Evolutionary conservation across 2,113 vertebrate genomes (phyloP).

Genomic region (Turnix velox): DNA sequence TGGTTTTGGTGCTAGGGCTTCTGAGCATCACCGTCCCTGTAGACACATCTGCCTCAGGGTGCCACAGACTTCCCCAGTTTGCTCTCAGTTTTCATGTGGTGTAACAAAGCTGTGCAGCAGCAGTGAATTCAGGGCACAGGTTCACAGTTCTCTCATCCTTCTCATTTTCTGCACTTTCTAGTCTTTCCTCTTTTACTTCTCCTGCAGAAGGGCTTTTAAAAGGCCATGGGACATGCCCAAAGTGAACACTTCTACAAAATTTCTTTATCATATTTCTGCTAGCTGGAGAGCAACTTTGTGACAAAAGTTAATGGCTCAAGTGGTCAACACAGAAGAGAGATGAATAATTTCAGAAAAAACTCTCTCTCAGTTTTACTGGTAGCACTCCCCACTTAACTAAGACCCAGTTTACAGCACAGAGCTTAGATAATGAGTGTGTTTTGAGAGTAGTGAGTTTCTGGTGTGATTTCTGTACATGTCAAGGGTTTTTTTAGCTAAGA

Average conservation of each 20-base stretch:
- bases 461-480: background rate
- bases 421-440: background rate
- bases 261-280: background rate
- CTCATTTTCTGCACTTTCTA: background rate
- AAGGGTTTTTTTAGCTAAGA: background rate
- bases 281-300: background rate
- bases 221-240: background rate
- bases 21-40: background rate
- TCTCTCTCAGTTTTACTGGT: background rate
- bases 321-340: background rate
- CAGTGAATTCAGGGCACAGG: background rate
- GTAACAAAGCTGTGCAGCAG: fast-evolving
- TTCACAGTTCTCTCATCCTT: background rate
- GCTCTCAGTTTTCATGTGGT: fast-evolving
- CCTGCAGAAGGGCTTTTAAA: background rate
- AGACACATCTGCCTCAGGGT: background rate
- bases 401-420: background rate
- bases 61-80: fast-evolving
- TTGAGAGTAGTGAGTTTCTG: background rate
- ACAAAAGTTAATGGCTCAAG: background rate
- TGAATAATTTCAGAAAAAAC: background rate
- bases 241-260: background rate
- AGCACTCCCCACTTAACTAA: background rate
- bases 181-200: background rate
- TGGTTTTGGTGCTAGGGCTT: background rate